Percentiles rank a stretch among this genome's conserved stretches.
Evolutionary conservation across 2,113 vertebrate species (phyloP).

Genomic region (Ornithorhynchus anatinus): DNA sequence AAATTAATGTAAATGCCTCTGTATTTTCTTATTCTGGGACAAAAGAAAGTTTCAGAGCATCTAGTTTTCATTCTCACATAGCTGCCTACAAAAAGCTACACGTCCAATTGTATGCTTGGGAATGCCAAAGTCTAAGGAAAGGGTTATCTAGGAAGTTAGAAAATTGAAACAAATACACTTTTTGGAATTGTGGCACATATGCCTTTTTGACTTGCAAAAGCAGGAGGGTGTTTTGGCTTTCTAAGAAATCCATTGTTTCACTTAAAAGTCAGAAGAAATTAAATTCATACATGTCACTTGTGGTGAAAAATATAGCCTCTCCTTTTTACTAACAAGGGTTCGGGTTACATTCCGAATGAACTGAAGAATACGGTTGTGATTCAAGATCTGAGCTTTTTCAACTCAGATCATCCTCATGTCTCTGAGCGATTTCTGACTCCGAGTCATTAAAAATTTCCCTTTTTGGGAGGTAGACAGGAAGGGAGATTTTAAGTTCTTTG

Average conservation of each 20-base stretch:
- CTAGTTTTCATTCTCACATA: too few species aligned
- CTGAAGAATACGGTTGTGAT: accelerated
- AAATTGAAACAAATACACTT: not conserved
- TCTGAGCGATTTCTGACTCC: too few species aligned
- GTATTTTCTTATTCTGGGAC: not conserved
- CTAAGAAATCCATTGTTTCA: too few species aligned
- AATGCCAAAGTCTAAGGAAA: accelerated
- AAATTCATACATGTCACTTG: not conserved
- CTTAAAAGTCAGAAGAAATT: too few species aligned
- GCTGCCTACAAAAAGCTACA: not conserved
- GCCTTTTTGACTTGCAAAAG: accelerated
- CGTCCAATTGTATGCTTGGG: accelerated
- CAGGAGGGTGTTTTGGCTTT: too few species aligned
- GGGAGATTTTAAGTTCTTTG: too few species aligned
- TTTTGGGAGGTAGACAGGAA: too few species aligned
- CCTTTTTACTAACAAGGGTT: not conserved
- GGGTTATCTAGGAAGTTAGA: accelerated
- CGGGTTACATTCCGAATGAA: accelerated
- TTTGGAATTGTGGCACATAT: not conserved
- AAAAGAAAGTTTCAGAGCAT: not conserved
- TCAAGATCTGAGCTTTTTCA: not conserved
- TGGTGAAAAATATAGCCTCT: not conserved
- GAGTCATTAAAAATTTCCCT: too few species aligned
- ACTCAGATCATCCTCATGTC: too few species aligned
- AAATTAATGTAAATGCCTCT: not conserved